phyloP scores from a whole-genome alignment of 2,888 invertebrate species.

The Acanthosepion esculentum region DNA sequence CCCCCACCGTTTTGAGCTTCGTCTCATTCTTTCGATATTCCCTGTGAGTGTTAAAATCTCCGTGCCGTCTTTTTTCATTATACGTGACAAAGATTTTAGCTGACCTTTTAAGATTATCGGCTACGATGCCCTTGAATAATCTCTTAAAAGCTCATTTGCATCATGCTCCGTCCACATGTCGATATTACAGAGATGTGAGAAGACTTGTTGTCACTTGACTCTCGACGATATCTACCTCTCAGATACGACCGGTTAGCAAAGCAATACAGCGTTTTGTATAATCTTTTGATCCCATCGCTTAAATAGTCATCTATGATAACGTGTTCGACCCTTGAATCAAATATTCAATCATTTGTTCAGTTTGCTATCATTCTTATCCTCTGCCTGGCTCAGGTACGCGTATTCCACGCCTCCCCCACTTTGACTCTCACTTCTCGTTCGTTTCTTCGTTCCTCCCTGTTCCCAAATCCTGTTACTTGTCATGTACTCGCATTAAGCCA shows the following conservation, averaged over 20 bases:
- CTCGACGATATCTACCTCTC: too few relatives aligned
- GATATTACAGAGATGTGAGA: too few relatives aligned
- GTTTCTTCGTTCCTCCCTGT: neutral
- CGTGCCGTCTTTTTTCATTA: too few relatives aligned
- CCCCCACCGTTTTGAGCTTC: too few relatives aligned
- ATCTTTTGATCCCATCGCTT: neutral
- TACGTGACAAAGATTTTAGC: too few relatives aligned
- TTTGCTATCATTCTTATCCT: neutral
- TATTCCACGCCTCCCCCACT: neutral
- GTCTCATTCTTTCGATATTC: too few relatives aligned
- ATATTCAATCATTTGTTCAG: neutral
- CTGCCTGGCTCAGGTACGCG: neutral
- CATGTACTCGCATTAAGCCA: neutral
- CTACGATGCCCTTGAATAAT: too few relatives aligned
- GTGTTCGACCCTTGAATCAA: neutral
- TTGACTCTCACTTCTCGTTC: fast-evolving
- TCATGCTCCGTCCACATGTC: too few relatives aligned
- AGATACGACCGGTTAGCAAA: neutral
- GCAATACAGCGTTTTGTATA: neutral
- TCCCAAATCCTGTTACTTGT: neutral
- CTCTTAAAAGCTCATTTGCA: too few relatives aligned
- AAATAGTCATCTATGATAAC: neutral
- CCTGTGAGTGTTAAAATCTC: too few relatives aligned
- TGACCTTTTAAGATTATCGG: too few relatives aligned
- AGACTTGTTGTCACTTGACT: too few relatives aligned